phyloP scores from a whole-genome alignment of 2,797 vertebrate species.

The Tapera naevia region DNA sequence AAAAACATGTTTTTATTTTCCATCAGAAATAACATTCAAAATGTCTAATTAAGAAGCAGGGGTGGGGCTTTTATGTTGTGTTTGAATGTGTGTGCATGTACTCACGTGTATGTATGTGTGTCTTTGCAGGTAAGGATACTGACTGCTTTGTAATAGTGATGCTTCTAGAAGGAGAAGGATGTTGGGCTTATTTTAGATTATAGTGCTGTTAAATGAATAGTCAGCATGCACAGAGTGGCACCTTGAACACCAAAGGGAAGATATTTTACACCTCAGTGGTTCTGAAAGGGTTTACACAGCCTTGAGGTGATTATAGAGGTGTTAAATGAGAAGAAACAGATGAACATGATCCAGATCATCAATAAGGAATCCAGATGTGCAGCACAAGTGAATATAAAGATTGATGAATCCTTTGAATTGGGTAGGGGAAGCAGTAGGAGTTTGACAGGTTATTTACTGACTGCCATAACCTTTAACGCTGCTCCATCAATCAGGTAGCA shows the following conservation, averaged over 20 bases:
- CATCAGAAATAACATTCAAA: not conserved
- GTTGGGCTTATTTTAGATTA: not conserved
- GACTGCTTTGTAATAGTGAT: not conserved
- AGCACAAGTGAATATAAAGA: slow-evolving; percentile 58
- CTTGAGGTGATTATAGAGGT: slow-evolving; percentile 59
- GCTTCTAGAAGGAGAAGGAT: not conserved
- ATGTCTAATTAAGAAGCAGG: not conserved
- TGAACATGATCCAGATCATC: slow-evolving; percentile 60
- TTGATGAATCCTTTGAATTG: slow-evolving; percentile 70
- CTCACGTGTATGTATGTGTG: not conserved
- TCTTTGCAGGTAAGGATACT: not conserved
- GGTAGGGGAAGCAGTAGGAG: slow-evolving; percentile 56
- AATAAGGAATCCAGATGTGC: slow-evolving; percentile 72
- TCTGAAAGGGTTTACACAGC: slow-evolving; percentile 59
- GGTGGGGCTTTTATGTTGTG: not conserved
- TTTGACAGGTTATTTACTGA: slow-evolving; percentile 73
- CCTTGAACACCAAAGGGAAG: slow-evolving; percentile 6
- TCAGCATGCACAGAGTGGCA: not conserved
- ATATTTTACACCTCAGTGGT: slow-evolving; percentile 45
- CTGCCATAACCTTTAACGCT: slow-evolving; percentile 65
- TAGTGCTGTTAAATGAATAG: not conserved
- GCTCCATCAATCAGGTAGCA: slow-evolving; percentile 63
- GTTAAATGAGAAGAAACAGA: slow-evolving; percentile 67
- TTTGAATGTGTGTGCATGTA: not conserved
- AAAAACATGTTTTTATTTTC: not conserved